These are phyloP conservation scores for Dasyurus viverrinus DNA, from an alignment of 2,113 vertebrate genomes.

Conservation along the genomic window DNA sequence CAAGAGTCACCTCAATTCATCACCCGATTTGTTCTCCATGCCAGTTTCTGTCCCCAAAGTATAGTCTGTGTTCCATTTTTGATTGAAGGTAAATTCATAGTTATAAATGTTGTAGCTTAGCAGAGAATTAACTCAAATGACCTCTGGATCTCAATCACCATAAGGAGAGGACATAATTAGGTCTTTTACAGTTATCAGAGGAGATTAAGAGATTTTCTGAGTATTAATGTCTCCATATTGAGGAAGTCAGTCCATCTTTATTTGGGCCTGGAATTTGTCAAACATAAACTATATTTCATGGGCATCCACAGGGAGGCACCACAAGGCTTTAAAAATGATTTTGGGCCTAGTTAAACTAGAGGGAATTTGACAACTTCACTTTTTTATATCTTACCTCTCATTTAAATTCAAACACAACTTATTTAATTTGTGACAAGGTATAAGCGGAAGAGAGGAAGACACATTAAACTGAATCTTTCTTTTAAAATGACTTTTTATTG, in stretches of 20 bases:
- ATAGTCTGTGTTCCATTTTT: not conserved
- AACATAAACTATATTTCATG: too few relatives aligned
- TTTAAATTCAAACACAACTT: not conserved
- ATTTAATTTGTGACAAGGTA: not conserved
- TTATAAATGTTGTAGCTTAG: not conserved
- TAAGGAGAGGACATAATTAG: not conserved
- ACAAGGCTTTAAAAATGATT: not conserved
- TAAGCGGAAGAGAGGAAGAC: not conserved
- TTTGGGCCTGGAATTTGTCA: not conserved
- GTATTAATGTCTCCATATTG: not conserved
- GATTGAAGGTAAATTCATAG: not conserved
- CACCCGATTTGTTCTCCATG: not conserved
- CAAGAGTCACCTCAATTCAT: not conserved
- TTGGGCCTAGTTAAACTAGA: not conserved
- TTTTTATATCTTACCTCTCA: not conserved
- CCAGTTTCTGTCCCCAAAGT: not conserved
- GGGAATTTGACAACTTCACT: not conserved
- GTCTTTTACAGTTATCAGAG: not conserved
- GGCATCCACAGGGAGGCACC: not conserved
- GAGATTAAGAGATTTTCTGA: not conserved
- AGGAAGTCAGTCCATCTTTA: not conserved
- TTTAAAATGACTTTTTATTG: not conserved
- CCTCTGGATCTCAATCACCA: not conserved
- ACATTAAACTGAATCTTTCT: not conserved
- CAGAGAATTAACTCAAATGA: not conserved